Evolutionary conservation across 2,888 invertebrate species (phyloP), one percentile per base, ranked within the genome.

Genomic region (Chouioia cunea): DNA sequence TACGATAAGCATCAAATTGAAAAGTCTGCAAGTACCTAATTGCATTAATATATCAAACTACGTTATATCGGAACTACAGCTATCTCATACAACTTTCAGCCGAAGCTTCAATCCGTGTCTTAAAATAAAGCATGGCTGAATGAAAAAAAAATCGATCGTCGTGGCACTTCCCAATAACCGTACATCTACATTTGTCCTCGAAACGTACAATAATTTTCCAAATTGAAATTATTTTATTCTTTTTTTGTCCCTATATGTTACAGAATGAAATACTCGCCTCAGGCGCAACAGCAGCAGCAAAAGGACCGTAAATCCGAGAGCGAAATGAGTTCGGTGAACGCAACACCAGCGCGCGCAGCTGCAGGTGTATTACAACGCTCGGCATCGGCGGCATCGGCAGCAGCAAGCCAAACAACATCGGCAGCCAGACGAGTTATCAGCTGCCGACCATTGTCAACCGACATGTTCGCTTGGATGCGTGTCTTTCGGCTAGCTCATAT

Each of bases 381-480:
- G 69, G 78, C 76, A 68, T 76, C 79, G 58, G 76, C 78, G 63
- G 74, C 75, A 8, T 68, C 79, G 50, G 76, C 79, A 67, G 65
- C 76, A 73, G 68, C 77, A 53, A 73, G 75, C 59, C 65, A 69
- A 15, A 70, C 71, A 54, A 70, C 71, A 15, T 44, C 79, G 71
- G 68, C 76, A 74, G 60, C 76, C 48, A 57, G 71, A 4, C 73
- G 73, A 20, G 70, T 73, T 23, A 69, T 77, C 60, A 68, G 76
- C 68, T 79, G 79, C 74, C 80, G 81, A 36, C 77, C 78, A 22
- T 78, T 78, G 46, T 80, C 82, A 58, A 79, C 81, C 70, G 84
- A 82, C 63, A 82, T 84, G 79, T 85, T 84, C 76, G 84, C 84
- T 71, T 84, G 85, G 84, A 84, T 84, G 83, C 80, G 85, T 47